Percentiles rank a stretch among this genome's conserved stretches.
Evolutionary conservation across 1,140 invertebrate genomes (phyloP).

Genomic region (Macrobrachium rosenbergii): DNA sequence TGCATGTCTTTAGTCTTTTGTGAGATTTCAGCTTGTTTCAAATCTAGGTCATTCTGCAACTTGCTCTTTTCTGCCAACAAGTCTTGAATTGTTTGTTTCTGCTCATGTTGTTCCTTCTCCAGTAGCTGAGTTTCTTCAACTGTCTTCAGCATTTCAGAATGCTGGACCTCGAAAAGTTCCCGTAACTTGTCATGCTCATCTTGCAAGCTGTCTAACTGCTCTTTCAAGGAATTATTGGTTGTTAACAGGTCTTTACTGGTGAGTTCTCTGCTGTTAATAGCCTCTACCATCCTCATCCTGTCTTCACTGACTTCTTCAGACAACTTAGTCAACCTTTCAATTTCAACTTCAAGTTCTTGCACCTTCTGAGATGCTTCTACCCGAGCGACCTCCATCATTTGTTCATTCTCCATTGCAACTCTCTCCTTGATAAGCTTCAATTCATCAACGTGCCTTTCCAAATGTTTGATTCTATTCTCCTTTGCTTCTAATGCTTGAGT

Average conservation of each 20-base stretch:
- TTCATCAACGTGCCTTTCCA: constrained; percentile 16
- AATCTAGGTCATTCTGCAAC: constrained; percentile 8
- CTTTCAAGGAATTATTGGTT: not conserved
- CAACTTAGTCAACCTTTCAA: constrained; percentile 33
- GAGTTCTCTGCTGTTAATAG: constrained; percentile 14
- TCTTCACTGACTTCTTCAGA: constrained; percentile 46
- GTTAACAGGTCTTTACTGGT: not conserved
- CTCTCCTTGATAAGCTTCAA: not conserved
- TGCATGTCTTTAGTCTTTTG: not conserved
- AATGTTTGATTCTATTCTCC: constrained; percentile 23
- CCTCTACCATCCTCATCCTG: constrained; percentile 32
- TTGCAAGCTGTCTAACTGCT: constrained; percentile 7
- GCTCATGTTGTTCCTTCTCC: constrained; percentile 6
- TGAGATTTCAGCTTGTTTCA: not conserved
- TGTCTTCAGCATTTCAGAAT: not conserved
- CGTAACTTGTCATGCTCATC: not conserved
- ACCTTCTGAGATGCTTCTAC: constrained; percentile 13
- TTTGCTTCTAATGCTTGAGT: constrained; percentile 11
- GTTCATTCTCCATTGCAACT: too few species aligned
- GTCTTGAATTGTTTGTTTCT: constrained; percentile 8
- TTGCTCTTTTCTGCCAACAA: not conserved
- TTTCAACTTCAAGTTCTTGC: constrained; percentile 29
- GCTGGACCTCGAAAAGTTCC: not conserved
- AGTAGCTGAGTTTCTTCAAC: not conserved
- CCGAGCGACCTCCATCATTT: too few species aligned